Evolutionary conservation across 2,888 invertebrate species (phyloP), one percentile per base, ranked within the genome.

Genomic region (Amphipyra berbera): DNA sequence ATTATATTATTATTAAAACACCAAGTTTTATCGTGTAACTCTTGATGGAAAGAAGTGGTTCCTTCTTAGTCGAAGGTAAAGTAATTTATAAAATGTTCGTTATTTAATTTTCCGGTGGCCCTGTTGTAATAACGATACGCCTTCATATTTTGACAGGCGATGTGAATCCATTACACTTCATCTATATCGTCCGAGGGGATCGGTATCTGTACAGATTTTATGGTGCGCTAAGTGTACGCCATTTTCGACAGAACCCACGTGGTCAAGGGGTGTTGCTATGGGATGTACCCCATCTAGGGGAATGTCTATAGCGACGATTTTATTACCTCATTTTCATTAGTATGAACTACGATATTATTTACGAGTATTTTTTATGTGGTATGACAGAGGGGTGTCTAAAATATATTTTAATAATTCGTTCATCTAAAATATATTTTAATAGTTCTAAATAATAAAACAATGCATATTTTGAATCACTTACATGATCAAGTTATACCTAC

Each of bases 151-250:
- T 82, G 82, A 81, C 79, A 79, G 75, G 75, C 73, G 68, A 73
- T 73, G 73, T 76, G 83, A 83, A 86, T 86, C 81, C 78, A 87
- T 88, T 88, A 86, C 78, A 73, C 68, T 68, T 77, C 72, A 74
- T 79, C 69, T 67, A 67, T 57, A 73, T 68, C 68, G 73, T 52
- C 66, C 55, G 79, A 77, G 80, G 78, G 81, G 78, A 56, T 63
- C 58, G 59, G 54, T 81, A 76, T 80, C 76, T 66, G 78, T 76
- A 79, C 78, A 84, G 87, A 84, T 87, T 87, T 87, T 84, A 87
- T 82, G 85, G 79, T 75, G 81, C 78, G 77, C 82, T 85, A 87
- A 87, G 86, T 85, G 82, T 82, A 79, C 86, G 84, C 84, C 84
- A 87, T 89, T 86, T 85, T 82, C 82, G 81, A 78, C 78, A 75